Percentiles rank a stretch among this genome's conserved stretches.
Conservation (phyloP, 2,888 invertebrate species). For the Capitulum mitella region DNA sequence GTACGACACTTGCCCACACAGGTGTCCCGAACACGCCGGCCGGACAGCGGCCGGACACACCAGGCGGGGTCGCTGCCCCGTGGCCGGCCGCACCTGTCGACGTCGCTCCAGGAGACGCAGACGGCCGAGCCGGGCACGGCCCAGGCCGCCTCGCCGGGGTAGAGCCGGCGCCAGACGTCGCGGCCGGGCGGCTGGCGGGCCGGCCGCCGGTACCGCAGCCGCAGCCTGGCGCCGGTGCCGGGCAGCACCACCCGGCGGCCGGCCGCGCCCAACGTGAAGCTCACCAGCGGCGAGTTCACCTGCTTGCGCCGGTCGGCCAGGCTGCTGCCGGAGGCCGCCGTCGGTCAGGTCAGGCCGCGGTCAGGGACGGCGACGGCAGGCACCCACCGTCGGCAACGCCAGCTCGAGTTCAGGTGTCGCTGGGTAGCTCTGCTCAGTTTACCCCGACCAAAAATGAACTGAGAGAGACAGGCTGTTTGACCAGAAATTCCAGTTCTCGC, state of each 20-base stretch:
- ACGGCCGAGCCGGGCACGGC: slow-evolving; percentile 30
- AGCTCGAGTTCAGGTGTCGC: too few species aligned
- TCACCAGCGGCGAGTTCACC: neutral
- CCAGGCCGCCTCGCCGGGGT: slow-evolving; percentile 31
- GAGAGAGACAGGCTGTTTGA: too few species aligned
- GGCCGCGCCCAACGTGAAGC: neutral
- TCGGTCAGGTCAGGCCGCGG: neutral
- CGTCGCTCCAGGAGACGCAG: slow-evolving; percentile 30
- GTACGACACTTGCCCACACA: too few species aligned
- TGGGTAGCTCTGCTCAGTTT: too few species aligned
- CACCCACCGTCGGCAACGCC: too few species aligned
- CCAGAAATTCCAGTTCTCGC: too few species aligned
- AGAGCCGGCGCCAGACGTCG: slow-evolving; percentile 21
- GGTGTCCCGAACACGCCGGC: too few species aligned
- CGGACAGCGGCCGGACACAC: too few species aligned
- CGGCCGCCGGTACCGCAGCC: neutral
- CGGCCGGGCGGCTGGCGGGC: neutral
- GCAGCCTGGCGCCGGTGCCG: neutral
- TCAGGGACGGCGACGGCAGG: neutral
- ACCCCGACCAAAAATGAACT: too few species aligned
- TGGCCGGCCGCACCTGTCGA: slow-evolving; percentile 22
- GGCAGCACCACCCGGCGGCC: neutral
- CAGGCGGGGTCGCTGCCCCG: too few species aligned
- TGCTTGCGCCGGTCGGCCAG: neutral
- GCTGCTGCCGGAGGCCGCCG: neutral